These are phyloP conservation scores for Mesitornis unicolor DNA, from an alignment of 2,113 vertebrate species.

Conservation along the genomic window DNA sequence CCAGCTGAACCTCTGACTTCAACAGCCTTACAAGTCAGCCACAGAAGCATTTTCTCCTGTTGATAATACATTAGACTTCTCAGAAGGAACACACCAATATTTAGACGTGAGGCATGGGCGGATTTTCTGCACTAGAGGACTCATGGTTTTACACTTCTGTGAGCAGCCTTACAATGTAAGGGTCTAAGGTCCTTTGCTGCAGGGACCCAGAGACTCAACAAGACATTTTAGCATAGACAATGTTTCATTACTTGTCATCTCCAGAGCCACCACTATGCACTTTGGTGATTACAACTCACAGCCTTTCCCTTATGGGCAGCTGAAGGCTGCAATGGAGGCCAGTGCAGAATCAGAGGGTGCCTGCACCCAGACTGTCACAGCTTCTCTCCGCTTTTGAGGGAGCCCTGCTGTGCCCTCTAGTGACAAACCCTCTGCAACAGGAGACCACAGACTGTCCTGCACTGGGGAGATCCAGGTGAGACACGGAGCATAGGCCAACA, in stretches of 20 bases:
- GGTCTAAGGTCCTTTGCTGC: neutral
- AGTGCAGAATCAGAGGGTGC: neutral
- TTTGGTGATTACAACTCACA: neutral
- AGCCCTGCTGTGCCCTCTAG: neutral
- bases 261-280: neutral
- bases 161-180: neutral
- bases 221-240: neutral
- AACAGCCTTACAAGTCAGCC: neutral
- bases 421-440: neutral
- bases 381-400: neutral
- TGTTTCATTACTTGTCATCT: neutral
- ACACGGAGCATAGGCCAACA: neutral
- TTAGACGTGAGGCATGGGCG: neutral
- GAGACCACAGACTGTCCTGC: neutral
- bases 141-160: accelerated
- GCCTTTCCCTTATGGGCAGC: neutral
- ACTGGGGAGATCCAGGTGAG: neutral
- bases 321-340: neutral
- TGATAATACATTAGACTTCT: neutral
- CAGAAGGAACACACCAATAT: neutral
- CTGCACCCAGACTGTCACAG: neutral
- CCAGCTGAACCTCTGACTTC: neutral
- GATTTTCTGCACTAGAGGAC: neutral
- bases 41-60: neutral
- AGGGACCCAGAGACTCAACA: neutral